Evolutionary conservation across 2,888 invertebrate species (phyloP).

Genomic region (Tuta absoluta): DNA sequence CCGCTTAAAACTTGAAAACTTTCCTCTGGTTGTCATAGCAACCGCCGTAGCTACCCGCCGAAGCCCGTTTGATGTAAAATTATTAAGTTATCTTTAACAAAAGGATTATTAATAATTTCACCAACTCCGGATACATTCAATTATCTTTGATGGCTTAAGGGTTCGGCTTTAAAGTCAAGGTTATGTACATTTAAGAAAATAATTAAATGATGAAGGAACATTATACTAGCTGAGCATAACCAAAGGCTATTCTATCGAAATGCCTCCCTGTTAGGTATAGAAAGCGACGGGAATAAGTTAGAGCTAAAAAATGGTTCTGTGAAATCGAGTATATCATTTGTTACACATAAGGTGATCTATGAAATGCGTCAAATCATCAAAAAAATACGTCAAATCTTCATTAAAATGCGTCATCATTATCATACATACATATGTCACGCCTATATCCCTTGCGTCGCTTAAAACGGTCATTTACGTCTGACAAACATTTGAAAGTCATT

Average conservation of each 20-base stretch:
- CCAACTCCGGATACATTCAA: constrained; percentile 32
- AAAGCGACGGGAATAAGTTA: no score
- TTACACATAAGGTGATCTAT: no score
- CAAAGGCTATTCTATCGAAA: background rate
- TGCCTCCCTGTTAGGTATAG: no score
- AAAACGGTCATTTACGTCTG: no score
- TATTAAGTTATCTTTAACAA: constrained; percentile 9
- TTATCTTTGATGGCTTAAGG: constrained; percentile 31
- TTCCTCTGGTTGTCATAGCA: constrained; percentile 4
- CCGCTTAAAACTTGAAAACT: background rate
- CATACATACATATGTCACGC: no score
- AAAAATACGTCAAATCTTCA: no score
- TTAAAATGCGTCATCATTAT: no score
- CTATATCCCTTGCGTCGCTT: no score
- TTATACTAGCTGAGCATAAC: background rate
- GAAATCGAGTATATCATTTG: no score
- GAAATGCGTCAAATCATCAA: no score
- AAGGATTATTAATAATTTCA: constrained; percentile 26
- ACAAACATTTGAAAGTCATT: no score
- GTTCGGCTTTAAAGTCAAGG: background rate
- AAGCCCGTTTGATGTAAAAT: constrained; percentile 11
- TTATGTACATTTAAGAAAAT: constrained; percentile 1
- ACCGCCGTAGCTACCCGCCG: background rate
- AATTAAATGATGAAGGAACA: background rate
- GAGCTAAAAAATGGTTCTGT: no score